Evolutionary conservation across 1,140 invertebrate species (phyloP), one percentile per base, ranked within the genome.

Genomic region (Chrysoperla carnea): DNA sequence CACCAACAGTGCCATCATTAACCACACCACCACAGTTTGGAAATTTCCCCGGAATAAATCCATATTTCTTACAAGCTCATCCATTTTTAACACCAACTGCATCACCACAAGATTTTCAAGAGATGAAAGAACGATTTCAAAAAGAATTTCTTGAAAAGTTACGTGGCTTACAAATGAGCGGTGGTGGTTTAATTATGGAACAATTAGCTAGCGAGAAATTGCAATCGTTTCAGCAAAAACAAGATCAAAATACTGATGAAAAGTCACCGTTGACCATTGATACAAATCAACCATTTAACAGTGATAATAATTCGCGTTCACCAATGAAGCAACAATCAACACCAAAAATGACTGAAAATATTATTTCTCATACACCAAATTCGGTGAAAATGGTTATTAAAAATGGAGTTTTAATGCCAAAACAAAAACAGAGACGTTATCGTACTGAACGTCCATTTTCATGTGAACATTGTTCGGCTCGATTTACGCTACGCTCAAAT

Each of bases 391-490:
- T 87, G 83, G 84, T 88, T 0, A 84, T 89, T 41, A 89, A 87
- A 59, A 89, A 89, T 45, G 85, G 85, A 0, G 76, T 87, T 1
- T 59, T 89, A 0, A 85, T 89, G 73, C 84, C 83, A 0, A 90
- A 90, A 51, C 86, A 89, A 46, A 92, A 92, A 54, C 88, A 91
- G 57, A 64, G 86, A 27, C 70, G 87, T 37, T 92, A 91, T 54
- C 70, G 88, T 40, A 92, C 87, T n/a, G 87, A 91, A 58, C 69
- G 87, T 14, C 87, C 87, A 1, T 91, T 90, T 53, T 78, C 77
- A 1, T 93, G 89, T 58, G 84, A 84, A 31, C 81, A 88, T 50
- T 92, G 89, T 55, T 78, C 83, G 0, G 85, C 87, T 0, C 70
- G 83, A 38, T 94, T 94, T 52, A 92, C 88, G 0, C 59, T 93